phyloP scores from a whole-genome alignment of 2,888 invertebrate species.

The Xylophagus ater region DNA sequence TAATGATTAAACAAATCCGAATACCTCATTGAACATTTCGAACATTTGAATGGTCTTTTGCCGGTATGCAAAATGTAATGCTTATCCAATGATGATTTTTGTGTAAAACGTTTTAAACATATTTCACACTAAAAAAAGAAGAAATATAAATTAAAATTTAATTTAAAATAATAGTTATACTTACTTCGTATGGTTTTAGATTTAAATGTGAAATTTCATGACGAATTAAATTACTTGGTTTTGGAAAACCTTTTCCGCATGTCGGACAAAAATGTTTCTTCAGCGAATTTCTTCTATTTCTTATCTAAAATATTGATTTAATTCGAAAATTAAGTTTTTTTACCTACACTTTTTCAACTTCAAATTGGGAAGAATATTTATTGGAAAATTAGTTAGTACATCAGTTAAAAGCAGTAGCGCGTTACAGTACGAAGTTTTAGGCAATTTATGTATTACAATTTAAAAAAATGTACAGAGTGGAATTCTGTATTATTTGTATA shows the following conservation, averaged over 20 bases:
- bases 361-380: no score
- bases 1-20: background rate
- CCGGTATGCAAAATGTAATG: constrained; percentile 22
- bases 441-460: no score
- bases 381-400: no score
- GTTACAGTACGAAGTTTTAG: no score
- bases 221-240: constrained; percentile 21
- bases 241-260: constrained; percentile 23
- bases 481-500: no score
- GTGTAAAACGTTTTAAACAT: constrained; percentile 22
- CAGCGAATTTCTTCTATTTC: no score
- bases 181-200: constrained; percentile 22
- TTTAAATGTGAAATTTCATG: constrained; percentile 23
- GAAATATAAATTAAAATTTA: background rate
- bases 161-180: background rate
- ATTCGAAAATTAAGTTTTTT: no score
- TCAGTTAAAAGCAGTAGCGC: no score
- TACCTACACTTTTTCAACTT: no score
- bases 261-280: constrained; percentile 13
- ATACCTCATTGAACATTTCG: constrained; percentile 22
- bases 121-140: constrained; percentile 17
- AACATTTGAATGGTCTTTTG: constrained; percentile 20
- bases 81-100: constrained; percentile 22
- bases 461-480: no score
- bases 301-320: no score